These are phyloP conservation scores for Oreochromis niloticus DNA, from an alignment of 2,113 vertebrate species.

Conservation along the genomic window DNA sequence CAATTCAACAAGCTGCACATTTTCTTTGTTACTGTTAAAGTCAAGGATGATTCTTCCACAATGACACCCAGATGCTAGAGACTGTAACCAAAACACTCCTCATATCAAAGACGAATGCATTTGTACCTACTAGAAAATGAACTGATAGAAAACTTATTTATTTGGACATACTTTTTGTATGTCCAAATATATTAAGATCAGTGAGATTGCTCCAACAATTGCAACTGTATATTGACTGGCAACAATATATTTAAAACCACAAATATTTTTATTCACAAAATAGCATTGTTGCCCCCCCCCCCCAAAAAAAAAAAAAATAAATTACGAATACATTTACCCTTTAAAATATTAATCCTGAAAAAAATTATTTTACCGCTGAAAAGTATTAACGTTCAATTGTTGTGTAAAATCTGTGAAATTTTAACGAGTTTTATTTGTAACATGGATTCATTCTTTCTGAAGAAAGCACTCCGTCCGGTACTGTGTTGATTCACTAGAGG, in stretches of 20 bases:
- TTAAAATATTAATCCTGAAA: background rate
- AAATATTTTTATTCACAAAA: background rate
- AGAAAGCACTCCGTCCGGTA: background rate
- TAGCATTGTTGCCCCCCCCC: background rate
- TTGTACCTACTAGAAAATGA: background rate
- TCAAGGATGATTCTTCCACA: background rate
- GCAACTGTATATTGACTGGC: background rate
- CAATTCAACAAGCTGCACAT: background rate
- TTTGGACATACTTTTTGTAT: background rate
- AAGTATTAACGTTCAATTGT: background rate
- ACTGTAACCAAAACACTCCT: background rate
- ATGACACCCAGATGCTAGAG: background rate
- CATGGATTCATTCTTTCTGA: background rate
- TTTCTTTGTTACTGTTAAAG: background rate
- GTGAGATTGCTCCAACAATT: background rate
- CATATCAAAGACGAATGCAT: background rate
- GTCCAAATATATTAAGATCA: background rate
- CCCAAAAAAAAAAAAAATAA: too few relatives aligned
- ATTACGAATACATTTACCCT: background rate
- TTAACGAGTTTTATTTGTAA: background rate
- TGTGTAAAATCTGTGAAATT: background rate
- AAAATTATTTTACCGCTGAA: background rate
- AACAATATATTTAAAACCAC: background rate
- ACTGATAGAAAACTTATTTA: background rate
- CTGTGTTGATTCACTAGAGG: constrained; percentile 43